Evolutionary conservation across 2,888 invertebrate species (phyloP).

Genomic region (Rhagophthalmus giganteus): DNA sequence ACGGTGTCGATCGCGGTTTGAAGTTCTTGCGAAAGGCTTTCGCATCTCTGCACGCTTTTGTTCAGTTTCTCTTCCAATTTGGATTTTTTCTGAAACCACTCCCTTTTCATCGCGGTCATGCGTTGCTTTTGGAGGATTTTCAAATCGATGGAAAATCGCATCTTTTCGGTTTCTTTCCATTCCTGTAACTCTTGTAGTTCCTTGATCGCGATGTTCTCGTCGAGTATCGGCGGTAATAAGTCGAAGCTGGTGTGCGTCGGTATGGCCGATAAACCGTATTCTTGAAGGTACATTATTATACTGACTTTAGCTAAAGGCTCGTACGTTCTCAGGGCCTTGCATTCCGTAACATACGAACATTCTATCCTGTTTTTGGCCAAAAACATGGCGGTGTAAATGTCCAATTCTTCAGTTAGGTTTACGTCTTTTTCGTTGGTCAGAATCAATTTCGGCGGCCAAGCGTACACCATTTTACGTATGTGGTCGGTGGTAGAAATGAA

Average conservation of each 20-base stretch:
- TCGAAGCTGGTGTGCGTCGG: constrained; percentile 25
- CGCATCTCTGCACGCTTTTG: constrained; percentile 64
- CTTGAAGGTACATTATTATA: constrained; percentile 37
- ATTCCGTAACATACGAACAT: constrained; percentile 36
- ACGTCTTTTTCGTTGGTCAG: constrained; percentile 42
- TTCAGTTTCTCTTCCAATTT: constrained; percentile 63
- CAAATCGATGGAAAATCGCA: constrained; percentile 65
- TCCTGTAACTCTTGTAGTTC: constrained; percentile 70
- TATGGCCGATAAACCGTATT: constrained; percentile 27
- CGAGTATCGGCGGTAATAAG: constrained; percentile 45
- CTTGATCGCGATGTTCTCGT: constrained; percentile 56
- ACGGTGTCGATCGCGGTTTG: constrained; percentile 59
- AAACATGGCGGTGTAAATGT: constrained; percentile 37
- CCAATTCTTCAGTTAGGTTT: constrained; percentile 38
- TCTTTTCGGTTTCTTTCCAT: constrained; percentile 73
- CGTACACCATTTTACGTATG: constrained; percentile 41
- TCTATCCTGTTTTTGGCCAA: constrained; percentile 16
- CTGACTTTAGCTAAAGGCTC: constrained; percentile 42
- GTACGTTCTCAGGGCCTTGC: constrained; percentile 34
- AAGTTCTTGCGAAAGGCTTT: constrained; percentile 62
- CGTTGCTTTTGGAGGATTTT: constrained; percentile 36
- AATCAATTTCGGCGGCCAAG: constrained; percentile 45
- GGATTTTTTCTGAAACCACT: constrained; percentile 46
- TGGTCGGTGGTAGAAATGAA: constrained; percentile 43
- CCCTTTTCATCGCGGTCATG: constrained; percentile 27